Evolutionary conservation across 2,888 invertebrate genomes (phyloP).

Genomic region (Heliconius ismenius): DNA sequence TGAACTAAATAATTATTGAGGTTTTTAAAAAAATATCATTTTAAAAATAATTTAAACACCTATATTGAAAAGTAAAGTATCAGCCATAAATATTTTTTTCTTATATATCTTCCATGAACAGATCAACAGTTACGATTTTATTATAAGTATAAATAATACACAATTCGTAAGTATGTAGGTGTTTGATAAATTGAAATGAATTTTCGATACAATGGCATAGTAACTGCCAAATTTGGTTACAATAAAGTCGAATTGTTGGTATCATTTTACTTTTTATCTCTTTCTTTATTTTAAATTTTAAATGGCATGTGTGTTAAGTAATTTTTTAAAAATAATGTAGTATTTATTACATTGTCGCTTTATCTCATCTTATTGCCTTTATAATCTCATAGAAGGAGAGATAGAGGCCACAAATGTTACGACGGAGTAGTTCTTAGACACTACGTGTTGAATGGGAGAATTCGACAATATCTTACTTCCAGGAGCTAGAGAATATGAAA

Average conservation of each 20-base stretch:
- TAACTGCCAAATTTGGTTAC: background rate
- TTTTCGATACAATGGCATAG: slow-evolving; percentile 1
- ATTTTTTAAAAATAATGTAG: background rate
- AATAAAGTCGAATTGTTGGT: background rate
- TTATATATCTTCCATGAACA: too few relatives aligned
- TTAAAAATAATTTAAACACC: too few relatives aligned
- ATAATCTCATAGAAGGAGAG: background rate
- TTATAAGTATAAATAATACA: background rate
- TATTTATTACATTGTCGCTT: too few relatives aligned
- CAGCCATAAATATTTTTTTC: too few relatives aligned
- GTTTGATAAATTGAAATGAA: slow-evolving; percentile 7
- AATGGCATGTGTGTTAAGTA: background rate
- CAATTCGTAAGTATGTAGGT: slow-evolving; percentile 4
- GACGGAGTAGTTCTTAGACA: background rate
- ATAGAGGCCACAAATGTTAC: too few relatives aligned
- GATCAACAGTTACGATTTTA: too few relatives aligned
- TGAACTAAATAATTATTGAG: too few relatives aligned
- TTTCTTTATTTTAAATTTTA: background rate
- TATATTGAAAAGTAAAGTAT: too few relatives aligned
- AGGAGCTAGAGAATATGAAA: too few relatives aligned
- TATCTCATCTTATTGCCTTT: too few relatives aligned
- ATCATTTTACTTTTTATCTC: background rate
- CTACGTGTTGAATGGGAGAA: background rate
- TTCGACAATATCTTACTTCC: too few relatives aligned
- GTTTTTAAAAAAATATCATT: too few relatives aligned